Evolutionary conservation across 2,113 vertebrate genomes (phyloP).

Genomic region (Pachyramphus minor): DNA sequence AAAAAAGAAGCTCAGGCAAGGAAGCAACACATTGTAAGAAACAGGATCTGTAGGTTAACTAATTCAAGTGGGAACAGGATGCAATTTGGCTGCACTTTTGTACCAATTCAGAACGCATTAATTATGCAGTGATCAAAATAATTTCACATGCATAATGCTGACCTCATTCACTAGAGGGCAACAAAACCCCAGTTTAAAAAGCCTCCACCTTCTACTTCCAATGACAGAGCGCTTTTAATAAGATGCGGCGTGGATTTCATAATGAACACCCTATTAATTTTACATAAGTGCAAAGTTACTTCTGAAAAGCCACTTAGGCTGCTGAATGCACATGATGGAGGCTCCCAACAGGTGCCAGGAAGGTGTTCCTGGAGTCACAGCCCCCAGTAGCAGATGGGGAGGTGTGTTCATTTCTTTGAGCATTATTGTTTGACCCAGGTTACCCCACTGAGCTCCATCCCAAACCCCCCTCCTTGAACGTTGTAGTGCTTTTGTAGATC

Average conservation of each 20-base stretch:
- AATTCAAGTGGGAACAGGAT: conserved; percentile 25
- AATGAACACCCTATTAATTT: conserved; percentile 62
- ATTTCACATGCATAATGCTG: conserved; percentile 75
- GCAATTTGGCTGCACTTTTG: conserved; percentile 24
- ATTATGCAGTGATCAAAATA: conserved; percentile 73
- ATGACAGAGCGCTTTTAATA: conserved; percentile 62
- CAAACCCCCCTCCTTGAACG: not conserved
- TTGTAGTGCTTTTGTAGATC: not conserved
- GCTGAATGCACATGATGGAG: not conserved
- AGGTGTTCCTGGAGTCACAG: not conserved
- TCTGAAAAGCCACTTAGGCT: conserved; percentile 24
- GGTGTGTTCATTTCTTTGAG: not conserved
- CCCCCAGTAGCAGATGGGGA: not conserved
- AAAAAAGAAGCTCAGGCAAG: not conserved
- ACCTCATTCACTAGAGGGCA: conserved; percentile 85
- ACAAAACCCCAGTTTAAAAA: conserved; percentile 72
- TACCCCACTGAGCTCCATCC: not conserved
- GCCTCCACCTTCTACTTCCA: conserved; percentile 63
- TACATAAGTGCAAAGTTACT: conserved; percentile 43
- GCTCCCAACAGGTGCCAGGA: conserved; percentile 3
- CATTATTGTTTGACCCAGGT: not conserved
- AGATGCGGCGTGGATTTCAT: conserved; percentile 48
- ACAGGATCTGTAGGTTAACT: conserved; percentile 5
- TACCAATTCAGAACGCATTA: conserved; percentile 49
- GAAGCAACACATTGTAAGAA: not conserved